A percentile compares a stretch with the other conserved stretches of the same genome.
Conservation (phyloP, 2,113 vertebrate genomes). For the Notarius quadriscutis region DNA sequence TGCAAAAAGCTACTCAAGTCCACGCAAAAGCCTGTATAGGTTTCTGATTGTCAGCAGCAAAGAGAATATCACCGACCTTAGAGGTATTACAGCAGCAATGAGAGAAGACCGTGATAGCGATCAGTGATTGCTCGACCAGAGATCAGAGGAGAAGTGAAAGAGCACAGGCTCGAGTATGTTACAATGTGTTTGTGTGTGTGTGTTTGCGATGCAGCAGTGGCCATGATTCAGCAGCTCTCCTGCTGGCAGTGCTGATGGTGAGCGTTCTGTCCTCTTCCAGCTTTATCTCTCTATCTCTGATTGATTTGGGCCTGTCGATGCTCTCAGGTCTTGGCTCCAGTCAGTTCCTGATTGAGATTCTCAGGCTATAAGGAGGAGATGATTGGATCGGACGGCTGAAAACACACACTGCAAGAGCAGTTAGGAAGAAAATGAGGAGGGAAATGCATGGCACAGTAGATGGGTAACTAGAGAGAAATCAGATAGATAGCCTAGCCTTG, state of each 20-base stretch:
- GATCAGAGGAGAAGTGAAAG: constrained; percentile 22
- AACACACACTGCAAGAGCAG: constrained; percentile 30
- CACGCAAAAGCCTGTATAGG: neutral
- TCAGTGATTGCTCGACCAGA: constrained; percentile 16
- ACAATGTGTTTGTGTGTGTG: neutral
- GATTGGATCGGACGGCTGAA: constrained; percentile 34
- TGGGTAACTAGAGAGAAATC: constrained; percentile 26
- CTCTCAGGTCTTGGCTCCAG: constrained; percentile 45
- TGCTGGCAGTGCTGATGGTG: constrained; percentile 41
- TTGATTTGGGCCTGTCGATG: constrained; percentile 48
- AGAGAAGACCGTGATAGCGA: constrained; percentile 21
- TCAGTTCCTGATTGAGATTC: constrained; percentile 47
- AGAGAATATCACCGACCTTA: neutral
- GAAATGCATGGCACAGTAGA: constrained; percentile 15
- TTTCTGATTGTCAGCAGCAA: neutral
- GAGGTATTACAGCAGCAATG: neutral
- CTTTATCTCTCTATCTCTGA: constrained; percentile 48
- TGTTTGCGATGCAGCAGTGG: constrained; percentile 20
- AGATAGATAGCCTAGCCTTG: neutral
- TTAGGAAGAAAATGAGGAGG: constrained; percentile 9
- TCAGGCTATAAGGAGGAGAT: constrained; percentile 12
- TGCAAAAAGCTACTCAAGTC: neutral
- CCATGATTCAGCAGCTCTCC: constrained; percentile 49
- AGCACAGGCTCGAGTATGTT: constrained; percentile 6
- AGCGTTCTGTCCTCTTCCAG: constrained; percentile 21